These are phyloP conservation scores for Periophthalmodon schlosseri DNA, from an alignment of 2,113 vertebrate genomes.

Conservation along the genomic window DNA sequence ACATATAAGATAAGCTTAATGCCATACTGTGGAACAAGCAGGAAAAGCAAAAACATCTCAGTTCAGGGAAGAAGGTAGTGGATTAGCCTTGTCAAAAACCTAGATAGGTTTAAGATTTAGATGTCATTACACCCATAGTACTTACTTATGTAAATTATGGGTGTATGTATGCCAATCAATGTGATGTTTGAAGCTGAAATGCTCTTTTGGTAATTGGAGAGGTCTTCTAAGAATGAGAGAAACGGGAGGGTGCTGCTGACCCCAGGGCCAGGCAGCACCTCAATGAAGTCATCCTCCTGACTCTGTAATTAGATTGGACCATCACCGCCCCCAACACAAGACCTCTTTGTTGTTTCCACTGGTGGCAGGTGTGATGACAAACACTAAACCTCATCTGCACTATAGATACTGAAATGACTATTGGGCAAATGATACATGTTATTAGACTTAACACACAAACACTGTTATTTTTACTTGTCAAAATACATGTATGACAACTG, in stretches of 20 bases:
- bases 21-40: too few relatives aligned
- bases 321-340: constrained; percentile 29
- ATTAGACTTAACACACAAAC: neutral
- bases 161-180: constrained; percentile 4
- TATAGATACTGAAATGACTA: constrained; percentile 5
- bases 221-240: constrained; percentile 27
- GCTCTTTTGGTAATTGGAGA: constrained; percentile 30
- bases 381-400: neutral
- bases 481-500: neutral
- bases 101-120: too few relatives aligned
- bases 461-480: neutral
- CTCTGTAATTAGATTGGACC: constrained; percentile 71
- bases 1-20: too few relatives aligned
- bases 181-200: constrained; percentile 6
- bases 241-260: constrained; percentile 18
- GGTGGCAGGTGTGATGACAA: constrained; percentile 52
- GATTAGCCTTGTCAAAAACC: neutral
- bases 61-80: too few relatives aligned
- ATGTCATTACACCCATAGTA: neutral
- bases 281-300: constrained; percentile 64
- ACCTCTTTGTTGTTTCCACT: constrained; percentile 55
- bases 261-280: constrained; percentile 48
- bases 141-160: neutral
- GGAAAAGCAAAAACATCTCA: too few relatives aligned
- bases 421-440: constrained; percentile 2